Conservation (phyloP, 2,888 invertebrate genomes). For the Netelia virgata region DNA sequence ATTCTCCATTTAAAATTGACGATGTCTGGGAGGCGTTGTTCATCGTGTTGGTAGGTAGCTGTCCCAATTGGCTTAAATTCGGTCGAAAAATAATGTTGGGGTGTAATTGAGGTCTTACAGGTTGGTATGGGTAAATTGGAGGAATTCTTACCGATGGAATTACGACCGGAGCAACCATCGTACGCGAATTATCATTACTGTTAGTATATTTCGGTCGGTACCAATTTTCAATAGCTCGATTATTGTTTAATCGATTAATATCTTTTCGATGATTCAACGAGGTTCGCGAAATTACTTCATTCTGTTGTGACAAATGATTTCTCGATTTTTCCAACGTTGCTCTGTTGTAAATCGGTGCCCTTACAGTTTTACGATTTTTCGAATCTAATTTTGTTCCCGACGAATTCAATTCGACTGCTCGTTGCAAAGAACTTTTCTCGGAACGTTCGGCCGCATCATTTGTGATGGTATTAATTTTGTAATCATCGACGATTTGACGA, state of each 20-base stretch:
- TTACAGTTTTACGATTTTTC: background rate
- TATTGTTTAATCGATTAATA: background rate
- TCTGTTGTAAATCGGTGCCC: background rate
- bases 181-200: conserved; percentile 34
- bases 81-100: conserved; percentile 44
- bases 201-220: conserved; percentile 8
- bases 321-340: background rate
- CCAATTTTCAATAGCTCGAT: conserved; percentile 1
- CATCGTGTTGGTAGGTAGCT: background rate
- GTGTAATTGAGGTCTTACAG: conserved; percentile 48
- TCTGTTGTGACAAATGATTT: background rate
- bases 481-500: background rate
- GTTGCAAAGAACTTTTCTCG: background rate
- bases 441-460: background rate
- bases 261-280: background rate
- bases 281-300: background rate
- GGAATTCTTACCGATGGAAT: conserved; percentile 15
- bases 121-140: conserved; percentile 43
- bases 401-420: background rate
- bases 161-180: background rate
- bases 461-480: background rate
- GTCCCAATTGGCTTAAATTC: conserved; percentile 5
- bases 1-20: conserved; percentile 20
- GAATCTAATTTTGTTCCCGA: background rate
- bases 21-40: background rate